A percentile compares a stretch with the other conserved stretches of the same genome.
These are phyloP conservation scores for Meliscaeva auricollis DNA, from an alignment of 2,888 invertebrate species.

Conservation along the genomic window DNA sequence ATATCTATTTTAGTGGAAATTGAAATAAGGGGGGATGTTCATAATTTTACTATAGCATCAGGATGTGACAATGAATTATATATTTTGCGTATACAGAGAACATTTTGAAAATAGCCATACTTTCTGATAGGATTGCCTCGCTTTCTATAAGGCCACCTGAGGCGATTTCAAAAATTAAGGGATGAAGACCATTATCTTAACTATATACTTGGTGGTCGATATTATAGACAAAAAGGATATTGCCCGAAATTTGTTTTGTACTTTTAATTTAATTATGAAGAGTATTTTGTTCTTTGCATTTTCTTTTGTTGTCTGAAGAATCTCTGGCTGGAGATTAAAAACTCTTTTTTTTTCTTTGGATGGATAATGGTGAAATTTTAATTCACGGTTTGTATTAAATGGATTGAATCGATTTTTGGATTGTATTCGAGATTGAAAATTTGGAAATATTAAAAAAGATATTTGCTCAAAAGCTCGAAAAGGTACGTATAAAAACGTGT, in stretches of 20 bases:
- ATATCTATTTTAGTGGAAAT: slow-evolving; percentile 7
- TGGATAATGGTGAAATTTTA: slow-evolving; percentile 21
- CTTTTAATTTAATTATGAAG: slow-evolving; percentile 68
- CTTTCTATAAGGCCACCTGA: slow-evolving; percentile 42
- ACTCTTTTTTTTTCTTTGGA: slow-evolving; percentile 7
- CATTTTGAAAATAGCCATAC: slow-evolving; percentile 56
- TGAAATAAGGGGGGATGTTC: slow-evolving; percentile 27
- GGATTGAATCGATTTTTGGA: slow-evolving; percentile 48
- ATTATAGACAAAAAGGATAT: slow-evolving; percentile 59
- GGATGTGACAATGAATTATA: slow-evolving; percentile 73
- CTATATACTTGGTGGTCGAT: slow-evolving; percentile 7
- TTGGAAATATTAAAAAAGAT: no score
- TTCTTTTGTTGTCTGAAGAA: slow-evolving; percentile 42
- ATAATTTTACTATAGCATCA: slow-evolving; percentile 33
- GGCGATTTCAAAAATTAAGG: slow-evolving; percentile 58
- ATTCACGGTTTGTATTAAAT: slow-evolving; percentile 10
- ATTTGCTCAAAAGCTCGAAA: no score
- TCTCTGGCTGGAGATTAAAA: slow-evolving; percentile 16
- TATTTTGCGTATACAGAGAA: slow-evolving; percentile 46
- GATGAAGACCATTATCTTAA: slow-evolving; percentile 30
- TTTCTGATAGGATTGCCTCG: slow-evolving; percentile 41
- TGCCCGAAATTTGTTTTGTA: slow-evolving; percentile 46
- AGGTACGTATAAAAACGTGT: no score
- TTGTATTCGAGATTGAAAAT: background rate
- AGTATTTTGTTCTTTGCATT: slow-evolving; percentile 36